These are phyloP conservation scores for Heliconius erato DNA, from an alignment of 2,888 invertebrate species.

Conservation along the genomic window DNA sequence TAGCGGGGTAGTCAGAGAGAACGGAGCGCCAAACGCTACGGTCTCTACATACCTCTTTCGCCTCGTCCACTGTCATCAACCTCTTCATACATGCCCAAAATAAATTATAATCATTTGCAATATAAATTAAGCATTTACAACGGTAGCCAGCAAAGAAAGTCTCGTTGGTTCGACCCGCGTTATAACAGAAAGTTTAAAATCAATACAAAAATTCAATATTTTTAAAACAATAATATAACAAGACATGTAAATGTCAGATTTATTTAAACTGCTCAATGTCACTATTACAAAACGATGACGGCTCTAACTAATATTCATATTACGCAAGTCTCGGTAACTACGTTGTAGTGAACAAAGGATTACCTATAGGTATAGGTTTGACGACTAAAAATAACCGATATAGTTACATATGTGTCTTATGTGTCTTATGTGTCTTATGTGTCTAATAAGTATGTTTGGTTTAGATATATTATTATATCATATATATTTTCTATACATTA, in stretches of 20 bases:
- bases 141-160: neutral
- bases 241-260: neutral
- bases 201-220: neutral
- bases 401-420: neutral
- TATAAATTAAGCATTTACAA: slow-evolving; percentile 14
- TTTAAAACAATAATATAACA: neutral
- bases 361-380: neutral
- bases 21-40: too few species aligned
- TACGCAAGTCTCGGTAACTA: slow-evolving; percentile 4
- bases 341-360: neutral
- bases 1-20: too few species aligned
- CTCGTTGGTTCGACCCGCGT: neutral
- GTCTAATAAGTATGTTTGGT: neutral
- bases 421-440: neutral
- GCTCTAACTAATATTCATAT: slow-evolving; percentile 13
- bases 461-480: neutral
- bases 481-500: neutral
- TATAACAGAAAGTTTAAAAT: neutral
- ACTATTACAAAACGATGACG: slow-evolving; percentile 6
- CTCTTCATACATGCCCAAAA: too few species aligned
- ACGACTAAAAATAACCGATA: neutral
- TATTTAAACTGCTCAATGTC: slow-evolving; percentile 12
- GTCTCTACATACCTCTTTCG: too few species aligned
- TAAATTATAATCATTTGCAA: neutral
- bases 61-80: too few species aligned